A percentile compares a stretch with the other conserved stretches of the same genome.
phyloP scores from a whole-genome alignment of 2,113 vertebrate species.

The Clupea harengus region DNA sequence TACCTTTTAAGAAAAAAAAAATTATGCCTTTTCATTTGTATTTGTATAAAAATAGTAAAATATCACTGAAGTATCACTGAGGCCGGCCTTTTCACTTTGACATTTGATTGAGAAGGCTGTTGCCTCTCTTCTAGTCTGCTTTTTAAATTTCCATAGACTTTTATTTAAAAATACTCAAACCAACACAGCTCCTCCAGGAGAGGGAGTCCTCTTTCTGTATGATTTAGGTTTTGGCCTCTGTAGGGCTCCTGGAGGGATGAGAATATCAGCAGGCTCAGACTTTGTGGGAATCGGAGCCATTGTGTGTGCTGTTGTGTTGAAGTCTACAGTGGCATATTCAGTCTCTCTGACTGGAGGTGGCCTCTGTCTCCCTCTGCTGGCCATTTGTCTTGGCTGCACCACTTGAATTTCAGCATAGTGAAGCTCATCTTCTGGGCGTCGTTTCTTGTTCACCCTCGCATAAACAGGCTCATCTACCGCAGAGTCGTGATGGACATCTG shows the following conservation, averaged over 20 bases:
- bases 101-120: no score
- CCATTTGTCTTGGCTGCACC: constrained; percentile 39
- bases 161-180: constrained; percentile 55
- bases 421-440: constrained; percentile 58
- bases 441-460: constrained; percentile 56
- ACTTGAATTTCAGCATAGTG: constrained; percentile 83
- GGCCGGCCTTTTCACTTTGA: no score
- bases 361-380: constrained; percentile 49
- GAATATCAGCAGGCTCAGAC: constrained; percentile 45
- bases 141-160: neutral
- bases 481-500: constrained; percentile 54
- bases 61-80: no score
- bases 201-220: constrained; percentile 52
- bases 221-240: constrained; percentile 46
- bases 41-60: no score
- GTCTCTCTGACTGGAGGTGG: constrained; percentile 58
- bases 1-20: neutral
- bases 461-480: constrained; percentile 62
- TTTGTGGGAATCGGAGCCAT: neutral
- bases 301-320: constrained; percentile 37
- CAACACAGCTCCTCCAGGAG: constrained; percentile 69
- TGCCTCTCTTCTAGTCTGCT: no score
- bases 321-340: constrained; percentile 80
- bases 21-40: no score
- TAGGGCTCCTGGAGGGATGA: constrained; percentile 52